A percentile compares a stretch with the other conserved stretches of the same genome.
These are phyloP conservation scores for Mustelus asterias DNA, from an alignment of 2,113 vertebrate species.

Conservation along the genomic window DNA sequence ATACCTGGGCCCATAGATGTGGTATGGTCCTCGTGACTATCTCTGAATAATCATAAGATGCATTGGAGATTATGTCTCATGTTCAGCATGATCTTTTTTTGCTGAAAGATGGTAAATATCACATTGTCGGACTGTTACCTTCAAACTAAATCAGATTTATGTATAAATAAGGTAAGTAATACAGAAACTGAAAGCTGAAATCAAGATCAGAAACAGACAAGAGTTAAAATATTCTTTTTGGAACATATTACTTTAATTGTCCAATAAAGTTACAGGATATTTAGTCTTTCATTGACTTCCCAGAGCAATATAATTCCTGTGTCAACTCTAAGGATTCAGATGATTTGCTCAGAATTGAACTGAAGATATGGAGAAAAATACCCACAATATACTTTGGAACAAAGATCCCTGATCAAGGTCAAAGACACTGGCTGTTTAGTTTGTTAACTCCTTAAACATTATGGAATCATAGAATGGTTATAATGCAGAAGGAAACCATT, in stretches of 20 bases:
- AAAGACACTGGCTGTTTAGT: not conserved
- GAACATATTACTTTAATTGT: not conserved
- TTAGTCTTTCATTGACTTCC: not conserved
- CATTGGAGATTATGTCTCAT: not conserved
- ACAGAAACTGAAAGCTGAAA: not conserved
- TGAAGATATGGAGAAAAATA: not conserved
- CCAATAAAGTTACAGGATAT: not conserved
- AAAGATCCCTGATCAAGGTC: not conserved
- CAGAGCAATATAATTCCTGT: not conserved
- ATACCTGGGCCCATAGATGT: not conserved
- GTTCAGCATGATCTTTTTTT: not conserved
- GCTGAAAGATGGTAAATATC: not conserved
- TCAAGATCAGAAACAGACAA: not conserved
- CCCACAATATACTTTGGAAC: not conserved
- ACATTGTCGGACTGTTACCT: not conserved
- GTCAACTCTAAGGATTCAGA: not conserved
- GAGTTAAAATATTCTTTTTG: not conserved
- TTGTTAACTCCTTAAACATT: not conserved
- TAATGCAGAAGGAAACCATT: too few species aligned
- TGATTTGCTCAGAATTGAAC: not conserved
- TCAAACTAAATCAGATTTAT: not conserved
- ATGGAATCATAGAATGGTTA: not conserved
- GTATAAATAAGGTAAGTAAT: not conserved
- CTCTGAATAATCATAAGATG: not conserved
- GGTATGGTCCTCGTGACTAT: not conserved